phyloP scores from a whole-genome alignment of 2,888 invertebrate species.

The Schrankia costaestrigalis region DNA sequence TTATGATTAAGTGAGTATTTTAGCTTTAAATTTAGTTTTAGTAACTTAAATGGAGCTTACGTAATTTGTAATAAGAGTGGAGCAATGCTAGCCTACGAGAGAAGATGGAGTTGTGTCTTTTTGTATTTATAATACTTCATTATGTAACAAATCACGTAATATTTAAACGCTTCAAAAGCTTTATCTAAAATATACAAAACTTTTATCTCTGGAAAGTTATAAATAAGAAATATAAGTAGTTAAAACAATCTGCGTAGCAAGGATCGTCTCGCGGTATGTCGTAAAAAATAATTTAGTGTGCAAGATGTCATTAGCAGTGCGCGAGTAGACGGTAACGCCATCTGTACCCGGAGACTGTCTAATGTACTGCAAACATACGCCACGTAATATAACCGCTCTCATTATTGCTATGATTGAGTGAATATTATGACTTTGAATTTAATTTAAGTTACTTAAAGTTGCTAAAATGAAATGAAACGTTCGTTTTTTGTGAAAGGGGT shows the following conservation, averaged over 20 bases:
- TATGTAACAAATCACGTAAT: too few relatives aligned
- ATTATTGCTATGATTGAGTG: slow-evolving; percentile 12
- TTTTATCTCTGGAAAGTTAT: neutral
- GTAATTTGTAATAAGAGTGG: too few relatives aligned
- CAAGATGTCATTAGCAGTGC: slow-evolving; percentile 63
- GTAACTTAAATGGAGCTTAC: too few relatives aligned
- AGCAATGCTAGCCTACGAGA: too few relatives aligned
- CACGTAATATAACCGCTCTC: slow-evolving; percentile 23
- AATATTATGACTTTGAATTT: too few relatives aligned
- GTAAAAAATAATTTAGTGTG: slow-evolving; percentile 76
- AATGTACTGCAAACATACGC: slow-evolving; percentile 33
- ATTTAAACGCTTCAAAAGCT: neutral
- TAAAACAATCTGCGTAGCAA: slow-evolving; percentile 22
- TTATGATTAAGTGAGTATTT: too few relatives aligned
- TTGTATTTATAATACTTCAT: too few relatives aligned
- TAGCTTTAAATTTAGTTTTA: neutral
- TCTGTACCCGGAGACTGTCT: slow-evolving; percentile 46
- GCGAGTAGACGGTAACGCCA: slow-evolving; percentile 44
- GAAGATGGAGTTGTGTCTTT: too few relatives aligned
- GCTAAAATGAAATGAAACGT: too few relatives aligned
- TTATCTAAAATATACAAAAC: neutral
- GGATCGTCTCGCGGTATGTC: slow-evolving; percentile 54
- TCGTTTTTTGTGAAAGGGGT: too few relatives aligned
- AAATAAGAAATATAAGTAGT: slow-evolving; percentile 18
- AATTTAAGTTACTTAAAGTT: too few relatives aligned